Evolutionary conservation across 2,113 vertebrate species (phyloP), one percentile per base, ranked within the genome.

Genomic region (Camarhynchus parvulus): DNA sequence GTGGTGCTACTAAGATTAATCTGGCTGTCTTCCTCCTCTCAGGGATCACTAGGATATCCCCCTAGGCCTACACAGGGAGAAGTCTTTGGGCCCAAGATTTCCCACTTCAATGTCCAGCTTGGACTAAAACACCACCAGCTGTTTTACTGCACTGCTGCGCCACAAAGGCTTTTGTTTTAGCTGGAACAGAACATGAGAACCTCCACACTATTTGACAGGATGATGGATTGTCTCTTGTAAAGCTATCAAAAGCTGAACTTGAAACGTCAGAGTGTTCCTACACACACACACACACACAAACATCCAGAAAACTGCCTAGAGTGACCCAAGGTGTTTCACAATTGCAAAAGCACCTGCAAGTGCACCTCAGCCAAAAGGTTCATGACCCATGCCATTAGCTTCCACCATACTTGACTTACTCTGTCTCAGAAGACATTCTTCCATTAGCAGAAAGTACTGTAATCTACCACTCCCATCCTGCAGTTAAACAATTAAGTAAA

Each of bases 11-110:
- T 1, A 24, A 55, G 22, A 55, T 5, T 2, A 25, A 21, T 33
- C 11, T 31, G 16, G 9, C 23, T 3, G 2, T 12, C 18, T 24
- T 55, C 12, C 19, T 64, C 30, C 42, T 30, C 79, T 37, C 7
- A 76, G 12, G 4, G 24, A 68, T 23, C 5, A 21, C 18, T 0
- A 72, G 5, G 16, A 16, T 47, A 28, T 27, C 10, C 9, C 50
- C 18, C 37, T 1, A 16, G 24, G 7, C 31, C 46, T 49, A n/a
- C 4, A 66, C 6, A 41, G 21, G 22, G 3, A 75, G 30, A 31
- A 72, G 6, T 14, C 33, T 61, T 75, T 7, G 17, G 10, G 15
- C 28, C 12, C 0, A 39, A 37, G 7, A 47, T 15, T 25, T 58
- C 73, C 18, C 33, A 31, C 31, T 39, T 63, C 5, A 3, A 2